A percentile compares a stretch with the other conserved stretches of the same genome.
phyloP scores from a whole-genome alignment of 2,113 vertebrate genomes.

The Antigone vipio region DNA sequence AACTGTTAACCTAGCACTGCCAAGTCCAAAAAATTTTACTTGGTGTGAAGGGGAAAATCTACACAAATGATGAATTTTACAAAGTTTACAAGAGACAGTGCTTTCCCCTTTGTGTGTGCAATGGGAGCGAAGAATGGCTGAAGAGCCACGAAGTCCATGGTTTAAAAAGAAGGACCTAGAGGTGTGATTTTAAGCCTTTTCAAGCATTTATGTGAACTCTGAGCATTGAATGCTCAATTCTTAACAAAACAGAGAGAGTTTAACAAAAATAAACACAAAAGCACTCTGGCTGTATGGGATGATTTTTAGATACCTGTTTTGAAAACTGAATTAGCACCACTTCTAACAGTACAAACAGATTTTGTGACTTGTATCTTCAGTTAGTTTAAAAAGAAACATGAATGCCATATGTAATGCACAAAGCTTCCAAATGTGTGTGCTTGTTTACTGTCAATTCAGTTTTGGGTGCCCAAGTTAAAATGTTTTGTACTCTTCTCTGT shows the following conservation, averaged over 20 bases:
- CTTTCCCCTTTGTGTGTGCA: not conserved
- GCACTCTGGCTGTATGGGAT: not conserved
- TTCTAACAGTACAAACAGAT: not conserved
- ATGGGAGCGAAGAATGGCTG: not conserved
- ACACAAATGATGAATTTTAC: not conserved
- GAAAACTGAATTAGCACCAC: not conserved
- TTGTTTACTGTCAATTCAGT: not conserved
- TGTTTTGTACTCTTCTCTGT: not conserved
- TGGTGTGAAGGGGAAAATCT: not conserved
- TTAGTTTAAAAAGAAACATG: not conserved
- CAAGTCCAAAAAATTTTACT: too few relatives aligned
- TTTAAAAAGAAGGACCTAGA: not conserved
- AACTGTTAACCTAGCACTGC: too few relatives aligned
- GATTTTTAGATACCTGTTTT: not conserved
- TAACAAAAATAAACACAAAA: not conserved
- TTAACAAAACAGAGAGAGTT: not conserved
- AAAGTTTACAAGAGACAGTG: not conserved
- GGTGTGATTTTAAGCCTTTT: not conserved
- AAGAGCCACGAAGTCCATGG: not conserved
- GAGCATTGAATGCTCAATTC: not conserved
- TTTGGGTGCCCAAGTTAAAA: not conserved
- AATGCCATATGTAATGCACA: not conserved
- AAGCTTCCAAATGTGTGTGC: not conserved
- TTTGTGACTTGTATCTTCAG: not conserved
- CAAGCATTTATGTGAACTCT: not conserved